Evolutionary conservation across 2,797 vertebrate genomes (phyloP), one percentile per base, ranked within the genome.

Genomic region (Mastacembelus armatus): DNA sequence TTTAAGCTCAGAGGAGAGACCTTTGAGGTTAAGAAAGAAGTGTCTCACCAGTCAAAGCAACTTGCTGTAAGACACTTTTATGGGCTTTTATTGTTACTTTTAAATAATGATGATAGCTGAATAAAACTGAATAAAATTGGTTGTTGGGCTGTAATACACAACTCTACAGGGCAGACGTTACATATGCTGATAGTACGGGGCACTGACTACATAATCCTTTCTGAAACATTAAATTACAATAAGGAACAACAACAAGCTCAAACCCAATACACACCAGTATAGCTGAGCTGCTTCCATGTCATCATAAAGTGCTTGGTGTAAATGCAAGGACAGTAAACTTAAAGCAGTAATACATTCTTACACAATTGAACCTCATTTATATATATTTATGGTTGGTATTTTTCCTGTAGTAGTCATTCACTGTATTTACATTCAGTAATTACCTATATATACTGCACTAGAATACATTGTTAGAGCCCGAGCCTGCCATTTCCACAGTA

Each of bases 191-290:
- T 40, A 33, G 15, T 30, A 52, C 51, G 42, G 22, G 19, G 19
- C 11, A 12, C 9, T 0, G 4, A 49, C 16, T 10, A 39, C 40
- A 62, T 74, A 74, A 80, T 83, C 58, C 74, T 43, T 55, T 58
- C 27, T 26, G 49, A 71, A 30, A 61, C 16, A 21, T 22, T 57
- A 39, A 45, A 79, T 77, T 62, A 73, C 61, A 70, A 38, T 32
- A 54, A 4, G 36, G 33, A 69, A 52, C 40, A 57, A 57, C 51
- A 75, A 67, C 22, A 58, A 44, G 44, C 50, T 71, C 39, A 74
- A 42, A 71, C 12, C 19, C 18, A 69, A 16, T 7, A 21, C 26
- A 66, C 40, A 55, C 14, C n/a, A 32, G 16, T 27, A 10, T 16
- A 38, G 36, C 55, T 39, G 51, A 65, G 33, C 22, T 16, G 12